Conservation (phyloP, 2,113 vertebrate genomes). For the Suncus etruscus region DNA sequence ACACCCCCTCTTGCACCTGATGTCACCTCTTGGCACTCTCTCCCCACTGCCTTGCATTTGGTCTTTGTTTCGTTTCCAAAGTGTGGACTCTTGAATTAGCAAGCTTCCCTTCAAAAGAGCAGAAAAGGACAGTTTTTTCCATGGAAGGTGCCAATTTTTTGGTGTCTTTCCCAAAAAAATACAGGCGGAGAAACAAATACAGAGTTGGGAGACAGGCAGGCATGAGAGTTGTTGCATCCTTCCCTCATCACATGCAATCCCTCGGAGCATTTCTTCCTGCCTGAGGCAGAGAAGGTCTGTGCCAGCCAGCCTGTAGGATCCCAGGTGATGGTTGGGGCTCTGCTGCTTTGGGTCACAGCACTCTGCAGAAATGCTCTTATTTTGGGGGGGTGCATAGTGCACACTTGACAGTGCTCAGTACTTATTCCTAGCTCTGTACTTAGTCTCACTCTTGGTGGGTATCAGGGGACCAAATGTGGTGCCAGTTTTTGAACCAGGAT, state of each 20-base stretch:
- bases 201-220: not conserved
- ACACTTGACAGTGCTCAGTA: too few relatives aligned
- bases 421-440: too few relatives aligned
- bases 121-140: slow-evolving; percentile 30
- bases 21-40: not conserved
- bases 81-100: not conserved
- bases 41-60: not conserved
- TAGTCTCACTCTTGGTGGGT: too few relatives aligned
- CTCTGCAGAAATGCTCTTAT: too few relatives aligned
- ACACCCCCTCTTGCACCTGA: not conserved
- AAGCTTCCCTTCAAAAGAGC: not conserved
- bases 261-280: too few relatives aligned
- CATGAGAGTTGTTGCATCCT: not conserved
- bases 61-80: slow-evolving; percentile 58
- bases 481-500: too few relatives aligned
- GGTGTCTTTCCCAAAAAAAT: slow-evolving; percentile 25
- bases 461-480: too few relatives aligned
- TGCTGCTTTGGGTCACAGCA: too few relatives aligned
- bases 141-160: not conserved
- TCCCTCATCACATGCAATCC: not conserved
- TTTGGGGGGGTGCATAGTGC: too few relatives aligned
- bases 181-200: not conserved
- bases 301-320: too few relatives aligned
- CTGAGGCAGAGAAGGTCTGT: too few relatives aligned
- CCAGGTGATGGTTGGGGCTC: too few relatives aligned